phyloP scores from a whole-genome alignment of 2,888 invertebrate species.

The Eristalinus sepulchralis region DNA sequence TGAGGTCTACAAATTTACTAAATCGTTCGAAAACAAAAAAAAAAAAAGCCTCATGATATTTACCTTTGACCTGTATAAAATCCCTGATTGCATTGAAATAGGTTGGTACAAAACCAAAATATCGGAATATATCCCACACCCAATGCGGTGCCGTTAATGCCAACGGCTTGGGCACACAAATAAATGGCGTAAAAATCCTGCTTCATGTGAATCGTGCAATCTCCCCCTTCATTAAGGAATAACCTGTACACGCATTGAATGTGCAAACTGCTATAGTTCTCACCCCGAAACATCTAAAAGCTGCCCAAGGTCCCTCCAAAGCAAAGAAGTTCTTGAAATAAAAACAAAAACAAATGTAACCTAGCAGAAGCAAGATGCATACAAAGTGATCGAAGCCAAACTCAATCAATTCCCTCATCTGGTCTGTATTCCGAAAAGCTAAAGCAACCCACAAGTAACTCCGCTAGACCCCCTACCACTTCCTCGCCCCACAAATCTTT shows the following conservation, averaged over 20 bases:
- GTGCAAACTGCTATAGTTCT: slow-evolving; percentile 19
- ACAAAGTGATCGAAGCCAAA: not conserved
- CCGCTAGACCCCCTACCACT: not conserved
- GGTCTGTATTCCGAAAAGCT: slow-evolving; percentile 18
- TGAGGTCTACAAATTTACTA: slow-evolving; percentile 27
- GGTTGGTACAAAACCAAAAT: slow-evolving; percentile 31
- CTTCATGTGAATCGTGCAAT: slow-evolving; percentile 16
- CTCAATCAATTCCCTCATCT: not conserved
- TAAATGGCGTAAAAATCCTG: slow-evolving; percentile 14
- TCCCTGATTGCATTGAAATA: slow-evolving; percentile 14
- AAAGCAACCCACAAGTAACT: not conserved
- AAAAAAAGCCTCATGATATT: slow-evolving; percentile 28
- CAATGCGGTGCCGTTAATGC: slow-evolving; percentile 30
- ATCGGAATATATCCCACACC: slow-evolving; percentile 16
- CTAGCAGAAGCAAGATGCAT: not conserved
- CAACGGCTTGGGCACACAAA: slow-evolving; percentile 27
- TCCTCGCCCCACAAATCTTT: not conserved
- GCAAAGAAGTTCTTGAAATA: slow-evolving; percentile 4
- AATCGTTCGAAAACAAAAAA: not conserved
- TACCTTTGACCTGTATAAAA: slow-evolving; percentile 8
- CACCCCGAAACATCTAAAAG: slow-evolving; percentile 19
- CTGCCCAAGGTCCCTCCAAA: slow-evolving; percentile 17
- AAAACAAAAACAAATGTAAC: slow-evolving; percentile 19
- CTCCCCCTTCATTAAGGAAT: slow-evolving; percentile 2
- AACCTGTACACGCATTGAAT: slow-evolving; percentile 1